Percentiles rank a stretch among this genome's conserved stretches.
These are phyloP conservation scores for Zaprionus tsacasi DNA, from an alignment of 1,140 invertebrate species.

Conservation along the genomic window DNA sequence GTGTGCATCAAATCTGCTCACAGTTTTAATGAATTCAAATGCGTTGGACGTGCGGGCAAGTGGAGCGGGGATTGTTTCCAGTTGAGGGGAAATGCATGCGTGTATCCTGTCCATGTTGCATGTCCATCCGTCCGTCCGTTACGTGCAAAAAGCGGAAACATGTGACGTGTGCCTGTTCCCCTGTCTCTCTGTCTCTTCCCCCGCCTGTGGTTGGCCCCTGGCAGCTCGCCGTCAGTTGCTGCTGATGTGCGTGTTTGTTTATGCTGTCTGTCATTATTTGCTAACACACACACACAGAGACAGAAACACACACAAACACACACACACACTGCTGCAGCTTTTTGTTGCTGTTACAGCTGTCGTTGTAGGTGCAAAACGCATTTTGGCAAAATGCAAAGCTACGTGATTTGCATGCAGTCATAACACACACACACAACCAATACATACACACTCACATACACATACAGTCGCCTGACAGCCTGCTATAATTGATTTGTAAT, in stretches of 20 bases:
- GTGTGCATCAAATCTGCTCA: constrained; percentile 47
- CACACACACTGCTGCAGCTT: constrained; percentile 17
- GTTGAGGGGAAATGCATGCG: not conserved
- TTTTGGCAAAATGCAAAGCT: constrained; percentile 79
- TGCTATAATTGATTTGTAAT: constrained; percentile 79
- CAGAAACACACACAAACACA: not conserved
- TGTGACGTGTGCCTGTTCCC: constrained; percentile 68
- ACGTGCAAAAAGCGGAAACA: constrained; percentile 78
- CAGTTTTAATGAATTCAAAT: constrained; percentile 76
- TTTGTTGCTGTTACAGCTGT: constrained; percentile 38
- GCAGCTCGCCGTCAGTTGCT: constrained; percentile 52
- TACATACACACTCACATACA: not conserved
- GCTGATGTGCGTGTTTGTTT: constrained; percentile 77
- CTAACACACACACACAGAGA: constrained; percentile 43
- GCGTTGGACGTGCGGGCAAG: constrained; percentile 30
- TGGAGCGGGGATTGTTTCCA: not conserved
- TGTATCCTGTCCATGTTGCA: constrained; percentile 49
- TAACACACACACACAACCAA: constrained; percentile 30
- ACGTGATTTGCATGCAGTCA: constrained; percentile 75
- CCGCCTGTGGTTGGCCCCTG: constrained; percentile 51
- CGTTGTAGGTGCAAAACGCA: constrained; percentile 75
- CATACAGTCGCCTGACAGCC: constrained; percentile 30
- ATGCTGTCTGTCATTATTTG: constrained; percentile 79
- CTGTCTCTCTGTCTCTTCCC: constrained; percentile 1
- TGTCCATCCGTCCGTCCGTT: constrained; percentile 46